phyloP scores from a whole-genome alignment of 2,888 invertebrate species.

The Microdon myrmicae region DNA sequence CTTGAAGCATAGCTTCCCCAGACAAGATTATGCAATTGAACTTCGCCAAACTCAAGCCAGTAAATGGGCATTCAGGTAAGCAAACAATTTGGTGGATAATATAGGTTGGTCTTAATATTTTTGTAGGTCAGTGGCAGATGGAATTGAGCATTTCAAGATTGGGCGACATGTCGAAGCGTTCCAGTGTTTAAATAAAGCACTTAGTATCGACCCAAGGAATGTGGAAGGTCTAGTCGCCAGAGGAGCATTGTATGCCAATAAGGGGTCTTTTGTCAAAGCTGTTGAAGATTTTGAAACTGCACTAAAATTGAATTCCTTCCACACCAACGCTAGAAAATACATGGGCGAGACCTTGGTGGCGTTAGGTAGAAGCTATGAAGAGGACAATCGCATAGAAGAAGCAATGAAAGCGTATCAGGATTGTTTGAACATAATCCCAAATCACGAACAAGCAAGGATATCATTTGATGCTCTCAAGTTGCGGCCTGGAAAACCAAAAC shows the following conservation, averaged over 20 bases:
- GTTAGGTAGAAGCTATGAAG: conserved; percentile 86
- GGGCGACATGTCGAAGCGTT: conserved; percentile 94
- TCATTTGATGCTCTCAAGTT: conserved; percentile 84
- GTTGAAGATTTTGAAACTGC: conserved; percentile 95
- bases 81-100: not conserved
- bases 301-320: conserved; percentile 85
- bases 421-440: conserved; percentile 84
- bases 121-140: conserved; percentile 84
- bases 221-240: conserved; percentile 92
- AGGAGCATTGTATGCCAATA: conserved; percentile 92
- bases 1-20: conserved; percentile 78
- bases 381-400: conserved; percentile 85
- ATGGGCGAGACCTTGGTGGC: conserved; percentile 93
- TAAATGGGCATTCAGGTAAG: conserved; percentile 87
- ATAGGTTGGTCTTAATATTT: conserved; percentile 31
- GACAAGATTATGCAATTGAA: conserved; percentile 84
- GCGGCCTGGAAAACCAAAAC: conserved; percentile 70
- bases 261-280: conserved; percentile 91
- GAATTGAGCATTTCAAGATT: conserved; percentile 93
- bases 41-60: conserved; percentile 90
- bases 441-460: conserved; percentile 87
- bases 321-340: conserved; percentile 93
- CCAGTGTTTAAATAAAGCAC: conserved; percentile 91
- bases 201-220: conserved; percentile 90
- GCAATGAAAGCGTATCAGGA: conserved; percentile 87